Evolutionary conservation across 2,113 vertebrate species (phyloP).

Genomic region (Malaclemys terrapin): DNA sequence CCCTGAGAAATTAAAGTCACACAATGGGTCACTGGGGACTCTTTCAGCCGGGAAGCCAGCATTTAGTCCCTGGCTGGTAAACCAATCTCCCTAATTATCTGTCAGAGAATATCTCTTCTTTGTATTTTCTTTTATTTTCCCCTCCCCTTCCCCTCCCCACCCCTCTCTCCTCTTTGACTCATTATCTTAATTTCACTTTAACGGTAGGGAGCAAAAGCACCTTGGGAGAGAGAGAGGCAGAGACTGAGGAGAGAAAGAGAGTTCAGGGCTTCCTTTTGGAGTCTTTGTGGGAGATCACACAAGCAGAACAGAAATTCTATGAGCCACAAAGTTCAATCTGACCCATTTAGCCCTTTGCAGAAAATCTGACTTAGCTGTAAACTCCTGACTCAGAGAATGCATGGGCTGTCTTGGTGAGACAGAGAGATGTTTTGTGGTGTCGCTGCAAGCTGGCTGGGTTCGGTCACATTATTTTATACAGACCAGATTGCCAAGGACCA

Average conservation of each 20-base stretch:
- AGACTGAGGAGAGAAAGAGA: not conserved
- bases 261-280: not conserved
- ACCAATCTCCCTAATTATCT: constrained; percentile 97
- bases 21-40: constrained; percentile 89
- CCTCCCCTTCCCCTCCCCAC: constrained; percentile 6
- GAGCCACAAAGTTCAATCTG: not conserved
- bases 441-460: accelerated
- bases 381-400: not conserved
- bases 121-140: constrained; percentile 75
- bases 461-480: not conserved
- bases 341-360: not conserved
- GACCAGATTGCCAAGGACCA: accelerated
- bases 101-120: constrained; percentile 80
- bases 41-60: constrained; percentile 80
- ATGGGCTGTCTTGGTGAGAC: not conserved
- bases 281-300: not conserved
- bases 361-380: not conserved
- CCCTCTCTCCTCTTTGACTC: constrained; percentile 72
- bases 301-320: accelerated
- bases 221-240: not conserved
- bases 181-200: constrained; percentile 90
- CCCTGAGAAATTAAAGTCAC: constrained; percentile 89
- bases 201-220: constrained; percentile 83
- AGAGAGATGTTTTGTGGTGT: not conserved
- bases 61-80: constrained; percentile 82